Base-by-base conservation (phyloP, 1,140 invertebrate genomes). In the Ptiloglossa arizonensis region DNA sequence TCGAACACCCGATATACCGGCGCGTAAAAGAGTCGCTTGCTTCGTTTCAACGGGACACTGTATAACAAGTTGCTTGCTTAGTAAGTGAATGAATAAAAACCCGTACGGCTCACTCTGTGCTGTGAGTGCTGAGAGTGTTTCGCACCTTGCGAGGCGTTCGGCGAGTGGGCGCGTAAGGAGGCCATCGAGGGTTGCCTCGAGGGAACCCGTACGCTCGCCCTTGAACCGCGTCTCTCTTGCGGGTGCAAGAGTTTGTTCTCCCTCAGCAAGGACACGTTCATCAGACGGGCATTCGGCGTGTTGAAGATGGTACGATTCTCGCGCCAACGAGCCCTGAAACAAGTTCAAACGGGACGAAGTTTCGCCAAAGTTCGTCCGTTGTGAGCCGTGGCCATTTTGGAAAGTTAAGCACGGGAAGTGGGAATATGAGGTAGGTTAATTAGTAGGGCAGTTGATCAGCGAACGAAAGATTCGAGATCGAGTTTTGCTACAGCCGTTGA, bases 261-360 rank as follows among this genome's bases (percentile, higher is more conserved):
- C 83, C 96, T 93, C 80, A 97, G 91, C 76, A 97, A 90, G 4
- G 97, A 97, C 15, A 97, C 96, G 89, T 97, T 97, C 96, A 97
- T 97, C 88, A 97, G 92, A 48, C 96, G 94, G 27, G 97, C 97
- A 89, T 98, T 98, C n/a, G 97, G 97, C 38, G 97, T 98, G 89
- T 98, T 98, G 93, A 98, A 98, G 87, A 98, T 98, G 24, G 97
- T 97, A 2, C 97, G 94, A 91, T 97, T 98, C 88, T 98, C 97
- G 80, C 96, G 94, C 96, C 97, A 98, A 86, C 97, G 94, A 27
- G 97, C 97, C 89, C 97, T 98, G 93, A 60, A 93, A 94, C 72
- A 68, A 5, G n/a, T 3, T 48, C 22, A 19, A 8, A n/a, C 1
- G 11, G 5, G 9, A 63, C 15, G 6, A 22, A 38, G 54, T 19